Evolutionary conservation across 2,797 vertebrate genomes (phyloP).

Genomic region (Crocodylus rhombifer): DNA sequence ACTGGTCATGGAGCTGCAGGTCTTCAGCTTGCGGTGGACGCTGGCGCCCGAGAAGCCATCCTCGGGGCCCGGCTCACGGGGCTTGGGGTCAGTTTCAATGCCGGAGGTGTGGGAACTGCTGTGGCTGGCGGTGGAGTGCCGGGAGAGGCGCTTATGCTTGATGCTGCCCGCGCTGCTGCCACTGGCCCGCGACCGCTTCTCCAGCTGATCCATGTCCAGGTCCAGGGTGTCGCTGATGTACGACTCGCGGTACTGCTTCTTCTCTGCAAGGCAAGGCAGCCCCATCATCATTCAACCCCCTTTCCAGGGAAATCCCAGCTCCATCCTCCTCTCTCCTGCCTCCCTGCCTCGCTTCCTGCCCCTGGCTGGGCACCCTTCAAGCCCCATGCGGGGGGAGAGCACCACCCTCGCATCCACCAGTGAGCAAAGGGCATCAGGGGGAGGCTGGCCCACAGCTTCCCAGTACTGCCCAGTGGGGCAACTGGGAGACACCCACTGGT

Average conservation of each 20-base stretch:
- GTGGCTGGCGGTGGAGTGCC: conserved; percentile 93
- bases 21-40: conserved; percentile 87
- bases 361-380: too few species aligned
- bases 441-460: too few species aligned
- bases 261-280: conserved; percentile 82
- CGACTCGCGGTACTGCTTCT: conserved; percentile 98
- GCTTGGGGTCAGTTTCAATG: conserved; percentile 90
- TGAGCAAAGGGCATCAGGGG: too few species aligned
- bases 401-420: too few species aligned
- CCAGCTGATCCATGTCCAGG: conserved; percentile 95
- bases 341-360: too few species aligned
- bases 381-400: too few species aligned
- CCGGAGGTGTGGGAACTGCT: conserved; percentile 98
- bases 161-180: conserved; percentile 93
- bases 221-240: conserved; percentile 99
- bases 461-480: too few species aligned
- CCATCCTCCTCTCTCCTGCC: too few species aligned
- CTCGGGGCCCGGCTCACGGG: conserved; percentile 77
- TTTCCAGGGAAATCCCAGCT: too few species aligned
- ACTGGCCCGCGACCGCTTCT: conserved; percentile 94
- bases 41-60: conserved; percentile 84
- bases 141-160: conserved; percentile 91
- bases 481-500: too few species aligned
- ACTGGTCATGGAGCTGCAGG: conserved; percentile 95
- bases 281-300: fast-evolving